Conservation (phyloP, 2,113 vertebrate species). For the Osmerus eperlanus region DNA sequence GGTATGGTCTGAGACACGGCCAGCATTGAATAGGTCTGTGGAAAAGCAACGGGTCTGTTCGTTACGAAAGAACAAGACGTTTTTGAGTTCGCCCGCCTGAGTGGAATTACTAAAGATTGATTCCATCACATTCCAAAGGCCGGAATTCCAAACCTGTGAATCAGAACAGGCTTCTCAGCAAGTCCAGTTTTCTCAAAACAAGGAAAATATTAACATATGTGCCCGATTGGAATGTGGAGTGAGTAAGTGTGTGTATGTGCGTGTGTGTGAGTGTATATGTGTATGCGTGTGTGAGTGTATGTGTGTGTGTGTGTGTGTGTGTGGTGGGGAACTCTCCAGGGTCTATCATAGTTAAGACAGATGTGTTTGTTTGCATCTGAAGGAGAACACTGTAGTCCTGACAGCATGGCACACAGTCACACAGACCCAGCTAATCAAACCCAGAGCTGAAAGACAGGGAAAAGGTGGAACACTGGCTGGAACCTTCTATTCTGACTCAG, state of each 20-base stretch:
- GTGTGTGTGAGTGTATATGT: conserved; percentile 17
- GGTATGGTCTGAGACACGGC: not conserved
- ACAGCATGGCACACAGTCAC: conserved; percentile 75
- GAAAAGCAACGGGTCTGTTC: conserved; percentile 42
- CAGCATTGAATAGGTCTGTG: not conserved
- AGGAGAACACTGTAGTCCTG: conserved; percentile 74
- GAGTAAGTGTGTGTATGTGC: conserved; percentile 22
- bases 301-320: conserved; percentile 6
- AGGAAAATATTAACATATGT: conserved; percentile 72
- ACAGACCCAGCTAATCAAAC: conserved; percentile 71
- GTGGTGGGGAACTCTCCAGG: conserved; percentile 46
- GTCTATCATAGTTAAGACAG: conserved; percentile 62
- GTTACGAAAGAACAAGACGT: conserved; percentile 32
- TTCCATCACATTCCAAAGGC: conserved; percentile 43
- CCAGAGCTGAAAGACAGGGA: conserved; percentile 52
- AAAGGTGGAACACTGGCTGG: conserved; percentile 8
- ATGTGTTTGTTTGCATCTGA: conserved; percentile 78
- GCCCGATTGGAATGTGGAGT: conserved; percentile 71
- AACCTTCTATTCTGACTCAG: conserved; percentile 33
- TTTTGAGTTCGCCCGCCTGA: conserved; percentile 30
- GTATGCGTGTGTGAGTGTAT: conserved; percentile 12
- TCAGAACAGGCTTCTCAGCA: conserved; percentile 48
- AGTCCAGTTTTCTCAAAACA: conserved; percentile 48
- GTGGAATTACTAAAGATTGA: conserved; percentile 44
- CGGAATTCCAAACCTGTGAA: conserved; percentile 62